Conservation (phyloP, 2,888 invertebrate species). For the Erebia epiphron region DNA sequence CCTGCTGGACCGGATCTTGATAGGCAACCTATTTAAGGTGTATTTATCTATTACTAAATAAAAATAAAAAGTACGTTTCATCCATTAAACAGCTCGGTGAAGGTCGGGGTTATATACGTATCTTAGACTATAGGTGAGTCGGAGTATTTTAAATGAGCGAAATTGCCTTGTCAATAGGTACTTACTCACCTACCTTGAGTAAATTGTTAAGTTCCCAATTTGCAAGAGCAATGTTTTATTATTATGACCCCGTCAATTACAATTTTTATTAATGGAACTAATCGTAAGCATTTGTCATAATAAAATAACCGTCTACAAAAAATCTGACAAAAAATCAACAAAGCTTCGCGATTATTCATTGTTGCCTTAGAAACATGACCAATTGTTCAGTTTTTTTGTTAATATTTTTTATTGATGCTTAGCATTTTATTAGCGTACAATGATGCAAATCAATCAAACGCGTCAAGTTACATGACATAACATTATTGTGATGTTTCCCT, state of each 20-base stretch:
- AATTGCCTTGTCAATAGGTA: slow-evolving; percentile 7
- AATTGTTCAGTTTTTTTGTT: slow-evolving; percentile 30
- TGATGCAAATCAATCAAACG: slow-evolving; percentile 68
- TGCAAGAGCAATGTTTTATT: slow-evolving; percentile 12
- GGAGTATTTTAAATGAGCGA: not conserved
- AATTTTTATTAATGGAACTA: slow-evolving; percentile 30
- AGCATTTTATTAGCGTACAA: slow-evolving; percentile 39
- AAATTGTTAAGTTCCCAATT: slow-evolving; percentile 8
- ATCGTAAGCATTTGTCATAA: slow-evolving; percentile 31
- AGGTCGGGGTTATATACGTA: too few relatives aligned
- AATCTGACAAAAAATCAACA: slow-evolving; percentile 31
- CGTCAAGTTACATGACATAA: slow-evolving; percentile 70
- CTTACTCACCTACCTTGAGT: too few relatives aligned
- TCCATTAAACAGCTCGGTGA: too few relatives aligned
- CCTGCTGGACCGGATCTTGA: too few relatives aligned
- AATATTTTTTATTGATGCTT: slow-evolving; percentile 19
- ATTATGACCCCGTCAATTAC: slow-evolving; percentile 26
- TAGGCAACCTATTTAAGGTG: too few relatives aligned
- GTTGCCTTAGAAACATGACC: slow-evolving; percentile 29
- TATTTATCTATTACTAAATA: too few relatives aligned
- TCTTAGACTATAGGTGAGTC: too few relatives aligned
- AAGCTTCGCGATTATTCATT: slow-evolving; percentile 23
- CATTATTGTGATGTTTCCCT: slow-evolving; percentile 67
- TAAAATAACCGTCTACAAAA: slow-evolving; percentile 28
- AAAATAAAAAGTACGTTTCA: too few relatives aligned